Percentiles rank a stretch among this genome's conserved stretches.
Evolutionary conservation across 1,140 invertebrate genomes (phyloP).

Genomic region (Ceratosolen fusciceps): DNA sequence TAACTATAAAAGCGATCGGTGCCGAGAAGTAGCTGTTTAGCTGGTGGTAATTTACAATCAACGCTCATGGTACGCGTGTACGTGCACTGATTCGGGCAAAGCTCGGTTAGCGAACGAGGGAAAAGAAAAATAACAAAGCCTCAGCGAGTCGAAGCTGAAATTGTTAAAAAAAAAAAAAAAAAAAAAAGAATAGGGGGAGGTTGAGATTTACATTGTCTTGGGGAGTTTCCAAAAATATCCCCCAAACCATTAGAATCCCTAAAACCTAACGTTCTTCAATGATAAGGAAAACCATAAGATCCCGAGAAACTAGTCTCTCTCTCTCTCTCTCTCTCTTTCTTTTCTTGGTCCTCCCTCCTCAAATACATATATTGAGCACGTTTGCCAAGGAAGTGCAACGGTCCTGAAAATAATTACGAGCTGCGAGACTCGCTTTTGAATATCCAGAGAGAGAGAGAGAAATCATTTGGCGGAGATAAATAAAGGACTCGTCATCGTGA

Average conservation of each 20-base stretch:
- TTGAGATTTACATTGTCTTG: neutral
- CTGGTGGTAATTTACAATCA: slow-evolving; percentile 3
- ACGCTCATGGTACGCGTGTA: neutral
- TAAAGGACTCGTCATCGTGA: neutral
- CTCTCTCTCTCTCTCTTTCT: too few species aligned
- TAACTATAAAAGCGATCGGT: slow-evolving; percentile 24
- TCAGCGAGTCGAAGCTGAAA: too few species aligned
- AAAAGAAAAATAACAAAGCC: neutral
- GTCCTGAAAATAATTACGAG: neutral
- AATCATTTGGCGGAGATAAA: neutral
- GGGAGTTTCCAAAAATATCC: neutral
- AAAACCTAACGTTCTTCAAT: neutral
- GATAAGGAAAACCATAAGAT: neutral
- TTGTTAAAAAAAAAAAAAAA: neutral
- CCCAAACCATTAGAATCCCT: neutral
- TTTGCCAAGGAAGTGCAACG: neutral
- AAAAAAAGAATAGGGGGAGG: too few species aligned
- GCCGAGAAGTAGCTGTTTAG: slow-evolving; percentile 21
- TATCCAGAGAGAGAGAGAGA: neutral
- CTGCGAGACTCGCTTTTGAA: neutral
- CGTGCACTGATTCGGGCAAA: neutral
- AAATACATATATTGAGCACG: neutral
- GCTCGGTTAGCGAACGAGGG: neutral
- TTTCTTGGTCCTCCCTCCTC: too few species aligned
- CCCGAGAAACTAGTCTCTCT: neutral